phyloP scores from a whole-genome alignment of 1,140 invertebrate species.

The Sitobion miscanthi region DNA sequence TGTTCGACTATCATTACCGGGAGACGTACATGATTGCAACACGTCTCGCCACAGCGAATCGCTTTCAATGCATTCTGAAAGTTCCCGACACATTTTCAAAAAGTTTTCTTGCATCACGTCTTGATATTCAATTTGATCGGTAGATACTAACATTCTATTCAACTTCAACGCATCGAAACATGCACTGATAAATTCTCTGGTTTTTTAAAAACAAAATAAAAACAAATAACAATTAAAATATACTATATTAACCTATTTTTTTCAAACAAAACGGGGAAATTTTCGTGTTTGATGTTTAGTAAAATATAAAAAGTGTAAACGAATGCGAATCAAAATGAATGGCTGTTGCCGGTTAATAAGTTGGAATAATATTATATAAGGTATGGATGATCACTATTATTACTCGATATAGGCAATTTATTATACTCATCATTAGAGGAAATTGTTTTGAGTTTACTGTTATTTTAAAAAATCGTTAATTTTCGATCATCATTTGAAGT shows the following conservation, averaged over 20 bases:
- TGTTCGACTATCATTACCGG: constrained; percentile 72
- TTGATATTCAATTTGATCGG: constrained; percentile 89
- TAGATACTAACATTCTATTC: constrained; percentile 82
- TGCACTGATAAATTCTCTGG: constrained; percentile 84
- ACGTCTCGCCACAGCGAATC: constrained; percentile 72
- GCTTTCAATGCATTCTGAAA: constrained; percentile 73
- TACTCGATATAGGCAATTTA: background rate
- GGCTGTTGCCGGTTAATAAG: background rate
- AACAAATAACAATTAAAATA: constrained; percentile 50
- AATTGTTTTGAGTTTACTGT: background rate
- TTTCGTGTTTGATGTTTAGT: background rate
- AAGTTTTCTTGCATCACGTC: constrained; percentile 84
- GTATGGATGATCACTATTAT: background rate
- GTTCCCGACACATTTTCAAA: constrained; percentile 79
- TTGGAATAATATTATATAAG: background rate
- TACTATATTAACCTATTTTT: background rate
- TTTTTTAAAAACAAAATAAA: constrained; percentile 61
- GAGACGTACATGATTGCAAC: constrained; percentile 67
- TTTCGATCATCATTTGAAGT: background rate
- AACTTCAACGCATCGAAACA: constrained; percentile 86
- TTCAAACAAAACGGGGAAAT: background rate
- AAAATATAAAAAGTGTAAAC: background rate
- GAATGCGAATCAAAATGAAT: background rate
- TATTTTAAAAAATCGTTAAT: background rate
- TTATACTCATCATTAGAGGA: background rate